phyloP scores from a whole-genome alignment of 2,888 invertebrate species.

The Polyommatus iphigenia region DNA sequence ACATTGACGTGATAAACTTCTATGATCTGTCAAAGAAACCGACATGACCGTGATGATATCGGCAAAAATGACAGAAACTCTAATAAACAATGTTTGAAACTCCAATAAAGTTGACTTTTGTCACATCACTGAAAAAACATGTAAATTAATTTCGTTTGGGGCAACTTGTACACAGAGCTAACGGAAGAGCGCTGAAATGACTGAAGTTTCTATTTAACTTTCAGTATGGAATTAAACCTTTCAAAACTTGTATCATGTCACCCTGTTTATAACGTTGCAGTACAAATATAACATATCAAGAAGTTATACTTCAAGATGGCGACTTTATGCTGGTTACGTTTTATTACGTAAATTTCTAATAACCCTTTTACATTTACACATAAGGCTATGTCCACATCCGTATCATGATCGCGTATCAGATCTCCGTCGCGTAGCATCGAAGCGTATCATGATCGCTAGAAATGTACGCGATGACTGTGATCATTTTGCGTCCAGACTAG shows the following conservation, averaged over 20 bases:
- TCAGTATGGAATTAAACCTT: conserved; percentile 27
- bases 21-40: no score
- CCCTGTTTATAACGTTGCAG: conserved; percentile 19
- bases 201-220: conserved; percentile 25
- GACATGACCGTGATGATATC: background rate
- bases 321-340: background rate
- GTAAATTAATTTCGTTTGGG: conserved; percentile 29
- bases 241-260: conserved; percentile 18
- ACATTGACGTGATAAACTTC: no score
- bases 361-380: background rate
- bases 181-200: conserved; percentile 26
- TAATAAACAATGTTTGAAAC: conserved; percentile 16
- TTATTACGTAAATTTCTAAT: background rate
- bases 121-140: conserved; percentile 24
- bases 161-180: conserved; percentile 23
- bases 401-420: no score
- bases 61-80: background rate
- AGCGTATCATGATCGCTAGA: no score
- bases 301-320: background rate
- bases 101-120: conserved; percentile 24
- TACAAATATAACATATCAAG: conserved; percentile 4
- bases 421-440: no score
- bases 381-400: no score
- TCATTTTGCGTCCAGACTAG: no score
- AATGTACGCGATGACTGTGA: no score